phyloP scores from a whole-genome alignment of 2,113 vertebrate genomes.

The Labeo catla region DNA sequence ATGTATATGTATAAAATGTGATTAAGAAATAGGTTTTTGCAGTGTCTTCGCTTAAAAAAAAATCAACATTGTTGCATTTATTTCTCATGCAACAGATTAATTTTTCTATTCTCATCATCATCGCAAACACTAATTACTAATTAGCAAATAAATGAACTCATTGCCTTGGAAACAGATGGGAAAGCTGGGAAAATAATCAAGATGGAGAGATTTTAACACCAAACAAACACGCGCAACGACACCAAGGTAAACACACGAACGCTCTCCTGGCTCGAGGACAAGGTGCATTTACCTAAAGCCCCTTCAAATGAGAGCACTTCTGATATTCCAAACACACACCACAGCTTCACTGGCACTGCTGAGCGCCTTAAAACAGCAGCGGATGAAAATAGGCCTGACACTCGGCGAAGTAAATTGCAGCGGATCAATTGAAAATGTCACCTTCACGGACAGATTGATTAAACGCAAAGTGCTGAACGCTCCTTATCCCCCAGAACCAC shows the following conservation, averaged over 20 bases:
- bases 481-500: constrained; percentile 44
- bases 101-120: constrained; percentile 18
- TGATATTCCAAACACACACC: constrained; percentile 22
- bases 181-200: constrained; percentile 32
- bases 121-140: constrained; percentile 4
- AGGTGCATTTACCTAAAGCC: constrained; percentile 19
- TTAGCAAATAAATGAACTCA: constrained; percentile 21
- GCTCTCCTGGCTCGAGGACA: constrained; percentile 12
- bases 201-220: neutral
- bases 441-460: constrained; percentile 60
- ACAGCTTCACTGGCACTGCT: neutral
- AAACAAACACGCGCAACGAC: neutral
- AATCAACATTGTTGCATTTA: constrained; percentile 5
- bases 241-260: constrained; percentile 18
- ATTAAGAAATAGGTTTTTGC: neutral
- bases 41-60: neutral
- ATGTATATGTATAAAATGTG: neutral
- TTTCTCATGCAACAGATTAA: neutral
- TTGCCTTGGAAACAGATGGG: constrained; percentile 1
- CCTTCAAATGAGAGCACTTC: constrained; percentile 11
- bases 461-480: constrained; percentile 57
- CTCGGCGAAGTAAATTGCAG: constrained; percentile 51
- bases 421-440: constrained; percentile 62
- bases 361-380: constrained; percentile 39
- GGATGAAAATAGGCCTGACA: constrained; percentile 36